Evolutionary conservation across 2,113 vertebrate genomes (phyloP).

Genomic region (Barnardius zonarius): DNA sequence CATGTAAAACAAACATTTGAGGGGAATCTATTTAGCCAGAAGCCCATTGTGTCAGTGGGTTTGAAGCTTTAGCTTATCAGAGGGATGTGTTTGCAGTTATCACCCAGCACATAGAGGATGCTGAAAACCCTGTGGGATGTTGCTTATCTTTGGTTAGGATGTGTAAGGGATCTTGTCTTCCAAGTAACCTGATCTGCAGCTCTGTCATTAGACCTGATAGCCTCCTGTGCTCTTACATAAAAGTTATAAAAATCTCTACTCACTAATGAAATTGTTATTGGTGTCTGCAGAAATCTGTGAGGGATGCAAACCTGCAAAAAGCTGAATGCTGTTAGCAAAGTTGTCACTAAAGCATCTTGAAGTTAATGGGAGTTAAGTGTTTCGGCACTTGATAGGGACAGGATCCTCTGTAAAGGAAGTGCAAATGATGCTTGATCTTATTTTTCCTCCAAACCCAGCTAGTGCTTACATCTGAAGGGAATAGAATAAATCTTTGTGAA

Average conservation of each 20-base stretch:
- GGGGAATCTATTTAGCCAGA: not conserved
- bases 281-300: not conserved
- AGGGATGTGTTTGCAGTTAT: not conserved
- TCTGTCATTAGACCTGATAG: not conserved
- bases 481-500: not conserved
- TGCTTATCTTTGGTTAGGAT: not conserved
- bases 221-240: not conserved
- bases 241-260: not conserved
- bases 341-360: rapidly evolving
- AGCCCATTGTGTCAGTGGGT: not conserved
- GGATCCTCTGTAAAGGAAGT: not conserved
- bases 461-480: not conserved
- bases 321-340: not conserved
- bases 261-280: not conserved
- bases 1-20: not conserved
- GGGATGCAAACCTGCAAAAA: not conserved
- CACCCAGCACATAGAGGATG: not conserved
- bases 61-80: not conserved
- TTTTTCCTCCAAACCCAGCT: not conserved
- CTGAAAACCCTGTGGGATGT: not conserved
- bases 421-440: not conserved
- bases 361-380: not conserved
- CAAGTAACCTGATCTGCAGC: not conserved
- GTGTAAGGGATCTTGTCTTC: not conserved
- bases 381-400: not conserved